These are phyloP conservation scores for Masticophis lateralis DNA, from an alignment of 2,797 vertebrate genomes.

Conservation along the genomic window DNA sequence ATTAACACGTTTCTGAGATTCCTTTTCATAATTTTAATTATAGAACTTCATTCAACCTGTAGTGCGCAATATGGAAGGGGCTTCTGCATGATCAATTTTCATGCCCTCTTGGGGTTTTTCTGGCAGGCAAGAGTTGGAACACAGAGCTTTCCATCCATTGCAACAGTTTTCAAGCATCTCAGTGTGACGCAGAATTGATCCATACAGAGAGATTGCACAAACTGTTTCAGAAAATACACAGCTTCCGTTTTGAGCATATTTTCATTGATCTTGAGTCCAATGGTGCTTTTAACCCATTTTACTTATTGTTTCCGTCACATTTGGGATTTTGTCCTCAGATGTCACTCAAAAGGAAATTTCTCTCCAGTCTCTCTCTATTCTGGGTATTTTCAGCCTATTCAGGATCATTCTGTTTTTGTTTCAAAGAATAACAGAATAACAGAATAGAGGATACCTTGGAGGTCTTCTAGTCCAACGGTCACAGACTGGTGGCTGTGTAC, in stretches of 20 bases:
- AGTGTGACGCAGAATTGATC: background rate
- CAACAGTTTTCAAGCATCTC: background rate
- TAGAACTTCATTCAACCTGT: background rate
- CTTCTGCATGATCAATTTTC: background rate
- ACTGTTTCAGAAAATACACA: background rate
- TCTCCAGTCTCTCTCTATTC: background rate
- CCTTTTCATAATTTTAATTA: background rate
- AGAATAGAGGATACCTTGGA: background rate
- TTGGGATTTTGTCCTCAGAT: background rate
- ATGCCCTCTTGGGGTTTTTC: background rate
- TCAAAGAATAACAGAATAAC: background rate
- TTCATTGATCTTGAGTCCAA: background rate
- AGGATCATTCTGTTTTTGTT: background rate
- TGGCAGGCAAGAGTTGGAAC: background rate
- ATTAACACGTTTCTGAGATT: background rate
- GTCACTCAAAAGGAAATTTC: no score
- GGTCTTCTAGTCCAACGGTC: background rate
- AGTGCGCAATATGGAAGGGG: background rate
- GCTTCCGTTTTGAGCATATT: background rate
- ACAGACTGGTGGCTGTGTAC: no score
- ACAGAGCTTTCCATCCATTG: background rate
- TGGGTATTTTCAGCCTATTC: background rate
- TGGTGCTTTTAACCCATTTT: background rate
- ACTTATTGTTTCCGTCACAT: background rate
- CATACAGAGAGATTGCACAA: background rate